These are phyloP conservation scores for Melanargia galathea DNA, from an alignment of 2,888 invertebrate genomes.

Conservation along the genomic window DNA sequence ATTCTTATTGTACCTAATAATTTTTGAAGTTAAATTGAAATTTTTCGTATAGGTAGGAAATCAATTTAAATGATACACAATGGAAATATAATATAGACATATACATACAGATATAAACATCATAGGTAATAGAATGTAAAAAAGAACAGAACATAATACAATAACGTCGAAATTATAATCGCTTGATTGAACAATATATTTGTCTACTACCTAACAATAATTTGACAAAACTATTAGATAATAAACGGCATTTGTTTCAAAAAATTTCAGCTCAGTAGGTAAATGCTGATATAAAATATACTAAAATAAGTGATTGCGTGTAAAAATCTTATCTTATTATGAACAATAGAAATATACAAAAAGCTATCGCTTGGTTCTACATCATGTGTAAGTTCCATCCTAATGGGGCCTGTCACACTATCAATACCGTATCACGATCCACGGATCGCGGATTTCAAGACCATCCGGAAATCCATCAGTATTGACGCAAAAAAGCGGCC, in stretches of 20 bases:
- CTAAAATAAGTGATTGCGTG: slow-evolving; percentile 66
- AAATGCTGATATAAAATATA: slow-evolving; percentile 70
- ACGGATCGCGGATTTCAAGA: too few relatives aligned
- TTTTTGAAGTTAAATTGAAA: too few relatives aligned
- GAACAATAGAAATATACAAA: slow-evolving; percentile 79
- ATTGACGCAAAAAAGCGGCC: too few relatives aligned
- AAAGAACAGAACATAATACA: too few relatives aligned
- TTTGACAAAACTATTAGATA: slow-evolving; percentile 40
- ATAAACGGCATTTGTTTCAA: slow-evolving; percentile 44
- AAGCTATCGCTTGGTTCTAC: slow-evolving; percentile 70
- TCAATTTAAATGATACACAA: too few relatives aligned
- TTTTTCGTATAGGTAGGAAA: too few relatives aligned
- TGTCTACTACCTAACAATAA: slow-evolving; percentile 33
- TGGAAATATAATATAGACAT: too few relatives aligned
- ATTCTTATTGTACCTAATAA: too few relatives aligned
- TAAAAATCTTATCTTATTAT: slow-evolving; percentile 70
- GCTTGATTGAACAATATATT: slow-evolving; percentile 23
- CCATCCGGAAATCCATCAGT: too few relatives aligned
- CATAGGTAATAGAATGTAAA: not conserved
- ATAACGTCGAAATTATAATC: slow-evolving; percentile 35
- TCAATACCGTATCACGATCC: too few relatives aligned
- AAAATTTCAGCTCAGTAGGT: slow-evolving; percentile 54
- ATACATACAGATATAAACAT: not conserved
- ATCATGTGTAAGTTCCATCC: slow-evolving; percentile 60
- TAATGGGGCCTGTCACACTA: too few relatives aligned